Base-by-base conservation (phyloP, 2,113 vertebrate genomes). In the Sardina pilchardus region DNA sequence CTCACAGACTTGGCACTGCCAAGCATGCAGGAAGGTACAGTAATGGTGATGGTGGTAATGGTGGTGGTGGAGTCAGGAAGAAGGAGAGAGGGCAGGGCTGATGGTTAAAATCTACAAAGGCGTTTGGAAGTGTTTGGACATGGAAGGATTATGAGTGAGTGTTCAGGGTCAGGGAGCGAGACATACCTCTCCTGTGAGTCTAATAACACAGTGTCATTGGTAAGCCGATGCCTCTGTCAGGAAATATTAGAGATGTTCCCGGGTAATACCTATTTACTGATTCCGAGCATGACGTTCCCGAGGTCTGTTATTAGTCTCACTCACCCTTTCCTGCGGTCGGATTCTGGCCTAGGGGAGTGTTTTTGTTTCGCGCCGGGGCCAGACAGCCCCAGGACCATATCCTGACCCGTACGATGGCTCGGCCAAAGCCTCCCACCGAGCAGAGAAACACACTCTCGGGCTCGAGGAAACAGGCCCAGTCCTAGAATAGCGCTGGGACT, bases 321-420 rank as follows among this genome's bases (percentile, higher is more conserved):
- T 82, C 78, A 85, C 59, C 36, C 8, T 82, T 81, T 81, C 50
- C 81, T 16, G 50, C 1, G 53, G 82, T 81, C 87, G 56, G 80
- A 39, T 26, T 63, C 14, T 82, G 30, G 10, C 21, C 43, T 12
- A 19, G 16, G 17, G n/a, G n/a, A 39, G 42, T 85, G 17, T 81
- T 80, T 26, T 53, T 82, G 75, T 86, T 42, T 43, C 39, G 8
- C 81, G 39, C 0, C 1, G 19, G 36, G 82, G 71, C n/a, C 34
- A 78, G 59, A 86, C 81, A 67, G 39, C 39, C 30, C 10, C 30
- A 78, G 30, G 34, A 34, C 71, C 71, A 36, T 78, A 78, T 78
- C 71, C 71, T 34, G 71, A 78, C 71, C 71, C 17, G 14, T 19
- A 78, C 71, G 39, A 78, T 34, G 16, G 30, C 71, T 78, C 26